These are phyloP conservation scores for Polypterus senegalus DNA, from an alignment of 2,113 vertebrate genomes.

Conservation along the genomic window DNA sequence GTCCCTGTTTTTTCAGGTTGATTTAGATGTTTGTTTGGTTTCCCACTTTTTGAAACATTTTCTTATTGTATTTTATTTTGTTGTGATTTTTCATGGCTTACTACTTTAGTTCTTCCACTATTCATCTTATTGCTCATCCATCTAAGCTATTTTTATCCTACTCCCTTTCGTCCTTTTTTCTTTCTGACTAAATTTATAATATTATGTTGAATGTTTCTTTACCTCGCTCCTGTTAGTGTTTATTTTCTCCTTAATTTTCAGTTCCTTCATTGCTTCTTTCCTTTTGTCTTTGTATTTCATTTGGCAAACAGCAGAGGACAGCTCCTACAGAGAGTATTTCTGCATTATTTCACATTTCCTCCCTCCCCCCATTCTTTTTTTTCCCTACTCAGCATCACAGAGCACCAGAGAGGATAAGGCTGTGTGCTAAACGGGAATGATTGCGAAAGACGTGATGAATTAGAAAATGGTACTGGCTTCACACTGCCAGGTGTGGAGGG, in stretches of 20 bases:
- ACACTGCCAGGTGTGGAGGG: not conserved
- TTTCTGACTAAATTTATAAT: no score
- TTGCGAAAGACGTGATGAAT: constrained; percentile 36
- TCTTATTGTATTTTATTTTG: no score
- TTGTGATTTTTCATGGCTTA: no score
- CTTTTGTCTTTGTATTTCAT: constrained; percentile 22
- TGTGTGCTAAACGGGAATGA: constrained; percentile 21
- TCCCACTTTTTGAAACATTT: no score
- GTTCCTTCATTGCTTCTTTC: constrained; percentile 11
- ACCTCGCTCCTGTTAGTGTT: no score
- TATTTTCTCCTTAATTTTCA: constrained; percentile 14
- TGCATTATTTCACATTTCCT: constrained; percentile 50
- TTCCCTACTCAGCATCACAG: constrained; percentile 31
- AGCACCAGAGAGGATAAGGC: constrained; percentile 27
- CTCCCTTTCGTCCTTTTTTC: no score
- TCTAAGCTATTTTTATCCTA: no score
- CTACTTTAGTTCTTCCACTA: no score
- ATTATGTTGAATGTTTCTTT: no score
- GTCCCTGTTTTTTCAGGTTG: no score
- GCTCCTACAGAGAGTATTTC: constrained; percentile 52
- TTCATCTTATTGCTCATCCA: no score
- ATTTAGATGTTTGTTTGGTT: no score
- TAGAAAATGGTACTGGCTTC: constrained; percentile 3
- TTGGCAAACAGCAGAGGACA: constrained; percentile 41
- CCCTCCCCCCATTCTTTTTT: constrained; percentile 28